Conservation (phyloP, 1,140 invertebrate species). For the Stratiolaelaps scimitus region DNA sequence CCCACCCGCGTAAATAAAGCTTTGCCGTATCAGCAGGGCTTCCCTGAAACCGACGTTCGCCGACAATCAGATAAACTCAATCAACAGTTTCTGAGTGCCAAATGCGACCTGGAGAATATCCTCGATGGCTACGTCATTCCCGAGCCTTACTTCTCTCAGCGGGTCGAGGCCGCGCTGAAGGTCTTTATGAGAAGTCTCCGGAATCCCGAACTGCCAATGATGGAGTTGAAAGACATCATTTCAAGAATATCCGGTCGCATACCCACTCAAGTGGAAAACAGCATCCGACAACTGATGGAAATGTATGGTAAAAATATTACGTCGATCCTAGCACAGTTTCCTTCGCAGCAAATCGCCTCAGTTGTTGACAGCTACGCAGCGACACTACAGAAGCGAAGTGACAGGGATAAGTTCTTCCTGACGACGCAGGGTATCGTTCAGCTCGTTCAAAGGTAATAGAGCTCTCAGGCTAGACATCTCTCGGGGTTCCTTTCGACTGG, state of each 20-base stretch:
- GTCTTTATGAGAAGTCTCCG: constrained; percentile 82
- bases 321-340: constrained; percentile 93
- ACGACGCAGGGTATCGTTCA: constrained; percentile 90
- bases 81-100: constrained; percentile 60
- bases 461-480: too few species aligned
- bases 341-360: constrained; percentile 90
- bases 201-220: constrained; percentile 78
- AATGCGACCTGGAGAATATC: constrained; percentile 40
- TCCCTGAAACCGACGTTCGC: constrained; percentile 33
- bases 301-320: constrained; percentile 93
- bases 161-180: constrained; percentile 71
- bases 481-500: too few species aligned
- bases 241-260: constrained; percentile 87
- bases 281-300: constrained; percentile 82
- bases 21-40: constrained; percentile 35
- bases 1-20: constrained; percentile 54
- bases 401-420: constrained; percentile 88
- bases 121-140: constrained; percentile 73
- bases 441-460: constrained; percentile 65
- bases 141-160: constrained; percentile 73
- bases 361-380: constrained; percentile 86
- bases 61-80: constrained; percentile 58
- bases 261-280: constrained; percentile 78
- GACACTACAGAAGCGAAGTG: constrained; percentile 72
- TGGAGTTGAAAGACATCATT: constrained; percentile 94